Evolutionary conservation across 2,113 vertebrate genomes (phyloP).

Genomic region (Pterocles gutturalis): DNA sequence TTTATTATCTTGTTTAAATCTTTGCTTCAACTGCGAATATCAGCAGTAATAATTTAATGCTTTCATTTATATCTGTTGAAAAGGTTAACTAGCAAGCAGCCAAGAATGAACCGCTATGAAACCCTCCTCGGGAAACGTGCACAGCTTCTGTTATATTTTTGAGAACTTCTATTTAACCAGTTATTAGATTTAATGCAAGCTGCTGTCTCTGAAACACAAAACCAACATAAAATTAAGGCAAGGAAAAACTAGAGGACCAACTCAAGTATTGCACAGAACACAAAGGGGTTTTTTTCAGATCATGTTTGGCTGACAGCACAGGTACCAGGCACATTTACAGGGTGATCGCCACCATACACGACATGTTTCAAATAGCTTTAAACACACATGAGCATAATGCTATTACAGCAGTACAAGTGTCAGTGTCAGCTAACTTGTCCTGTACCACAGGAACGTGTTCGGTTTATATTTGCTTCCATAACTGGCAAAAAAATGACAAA

Average conservation of each 20-base stretch:
- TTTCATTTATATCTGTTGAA: background rate
- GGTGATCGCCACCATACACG: background rate
- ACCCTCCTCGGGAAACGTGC: background rate
- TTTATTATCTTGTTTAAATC: background rate
- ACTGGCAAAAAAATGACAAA: background rate
- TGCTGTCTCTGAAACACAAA: background rate
- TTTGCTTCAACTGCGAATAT: background rate
- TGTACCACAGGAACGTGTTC: background rate
- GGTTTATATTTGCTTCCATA: background rate
- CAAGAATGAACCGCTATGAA: background rate
- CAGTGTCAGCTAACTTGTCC: background rate
- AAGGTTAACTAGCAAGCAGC: conserved; percentile 6
- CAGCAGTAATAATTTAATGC: conserved; percentile 9
- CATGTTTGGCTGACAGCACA: background rate
- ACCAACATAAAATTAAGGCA: background rate
- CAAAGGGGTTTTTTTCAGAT: background rate
- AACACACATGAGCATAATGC: background rate
- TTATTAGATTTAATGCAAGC: background rate
- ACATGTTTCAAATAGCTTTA: background rate
- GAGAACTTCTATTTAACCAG: background rate
- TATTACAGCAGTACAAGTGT: background rate
- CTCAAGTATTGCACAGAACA: background rate
- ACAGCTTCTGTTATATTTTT: background rate
- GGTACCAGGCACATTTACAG: background rate
- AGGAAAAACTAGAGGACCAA: background rate